Conservation (phyloP, 2,797 vertebrate genomes). For the Clarias platycephalus region DNA sequence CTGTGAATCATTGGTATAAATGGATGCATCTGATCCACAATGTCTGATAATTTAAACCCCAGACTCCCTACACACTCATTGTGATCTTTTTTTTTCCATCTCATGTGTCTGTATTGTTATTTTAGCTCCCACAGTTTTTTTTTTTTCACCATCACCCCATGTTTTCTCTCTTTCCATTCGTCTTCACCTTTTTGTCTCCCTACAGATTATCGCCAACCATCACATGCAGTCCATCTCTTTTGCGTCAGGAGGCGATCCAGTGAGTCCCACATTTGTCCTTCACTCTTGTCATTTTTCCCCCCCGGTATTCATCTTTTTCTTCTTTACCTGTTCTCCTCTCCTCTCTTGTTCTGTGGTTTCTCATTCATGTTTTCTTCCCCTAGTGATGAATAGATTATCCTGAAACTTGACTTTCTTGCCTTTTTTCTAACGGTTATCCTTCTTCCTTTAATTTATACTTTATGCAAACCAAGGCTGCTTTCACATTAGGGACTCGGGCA, state of each 20-base stretch:
- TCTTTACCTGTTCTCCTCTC: not conserved
- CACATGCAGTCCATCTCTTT: constrained; percentile 99
- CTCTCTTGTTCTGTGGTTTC: not conserved
- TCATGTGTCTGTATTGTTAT: constrained; percentile 46
- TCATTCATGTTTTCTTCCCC: constrained; percentile 38
- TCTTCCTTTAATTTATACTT: constrained; percentile 52
- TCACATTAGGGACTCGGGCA: too few species aligned
- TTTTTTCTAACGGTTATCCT: constrained; percentile 39
- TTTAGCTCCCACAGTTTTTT: constrained; percentile 52
- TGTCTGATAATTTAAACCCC: constrained; percentile 35
- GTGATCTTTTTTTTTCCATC: constrained; percentile 42
- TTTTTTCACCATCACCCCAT: constrained; percentile 56
- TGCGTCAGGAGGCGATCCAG: constrained; percentile 96
- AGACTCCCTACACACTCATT: constrained; percentile 33
- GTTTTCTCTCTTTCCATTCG: constrained; percentile 58
- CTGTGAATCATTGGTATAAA: constrained; percentile 24
- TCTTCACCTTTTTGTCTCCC: constrained; percentile 56
- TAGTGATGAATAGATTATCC: not conserved
- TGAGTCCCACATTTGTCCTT: constrained; percentile 77
- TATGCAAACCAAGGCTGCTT: constrained; percentile 40
- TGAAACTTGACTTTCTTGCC: not conserved
- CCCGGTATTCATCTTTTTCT: not conserved
- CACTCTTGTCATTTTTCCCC: constrained; percentile 9
- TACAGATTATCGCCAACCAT: constrained; percentile 98
- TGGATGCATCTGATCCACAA: constrained; percentile 27